Evolutionary conservation across 2,113 vertebrate genomes (phyloP).

Genomic region (Rostratula benghalensis): DNA sequence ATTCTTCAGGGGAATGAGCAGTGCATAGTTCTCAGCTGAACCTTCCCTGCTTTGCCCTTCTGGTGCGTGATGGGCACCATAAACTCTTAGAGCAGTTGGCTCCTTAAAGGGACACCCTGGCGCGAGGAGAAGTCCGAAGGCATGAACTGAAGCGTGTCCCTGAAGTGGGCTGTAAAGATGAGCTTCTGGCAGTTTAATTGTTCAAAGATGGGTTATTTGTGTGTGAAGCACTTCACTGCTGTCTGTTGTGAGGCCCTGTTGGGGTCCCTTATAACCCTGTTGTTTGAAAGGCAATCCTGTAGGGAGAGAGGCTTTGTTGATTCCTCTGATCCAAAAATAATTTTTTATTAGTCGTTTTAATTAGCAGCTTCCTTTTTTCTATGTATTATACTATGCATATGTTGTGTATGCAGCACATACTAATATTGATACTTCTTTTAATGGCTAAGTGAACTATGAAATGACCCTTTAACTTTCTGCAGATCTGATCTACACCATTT

Average conservation of each 20-base stretch:
- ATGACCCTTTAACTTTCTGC: not conserved
- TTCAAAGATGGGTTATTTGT: not conserved
- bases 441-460: not conserved
- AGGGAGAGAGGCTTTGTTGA: not conserved
- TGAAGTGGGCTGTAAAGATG: not conserved
- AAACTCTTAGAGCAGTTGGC: not conserved
- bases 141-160: not conserved
- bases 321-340: not conserved
- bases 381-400: not conserved
- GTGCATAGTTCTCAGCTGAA: not conserved
- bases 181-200: not conserved
- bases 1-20: no score
- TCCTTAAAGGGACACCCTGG: not conserved
- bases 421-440: not conserved
- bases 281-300: not conserved
- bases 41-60: not conserved
- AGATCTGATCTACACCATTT: not conserved
- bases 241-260: not conserved
- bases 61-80: not conserved
- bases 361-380: not conserved
- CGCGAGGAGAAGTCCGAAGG: not conserved
- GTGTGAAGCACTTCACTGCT: not conserved
- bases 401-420: not conserved
- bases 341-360: not conserved
- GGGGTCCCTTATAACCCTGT: not conserved